Conservation (phyloP, 2,797 vertebrate genomes). For the Aldrovandia affinis region DNA sequence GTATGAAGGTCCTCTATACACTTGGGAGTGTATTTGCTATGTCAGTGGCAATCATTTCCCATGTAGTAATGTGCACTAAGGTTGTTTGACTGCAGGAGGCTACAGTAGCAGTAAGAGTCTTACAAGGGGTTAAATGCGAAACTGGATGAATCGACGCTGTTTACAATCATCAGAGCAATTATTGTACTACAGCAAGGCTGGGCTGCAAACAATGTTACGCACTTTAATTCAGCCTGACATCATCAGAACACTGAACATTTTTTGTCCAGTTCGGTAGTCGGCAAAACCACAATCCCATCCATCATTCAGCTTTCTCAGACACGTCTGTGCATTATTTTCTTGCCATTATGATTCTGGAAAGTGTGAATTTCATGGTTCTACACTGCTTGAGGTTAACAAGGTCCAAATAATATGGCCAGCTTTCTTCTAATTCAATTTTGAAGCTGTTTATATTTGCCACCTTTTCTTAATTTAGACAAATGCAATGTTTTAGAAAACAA, state of each 20-base stretch:
- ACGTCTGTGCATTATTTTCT: neutral
- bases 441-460: neutral
- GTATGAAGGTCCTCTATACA: neutral
- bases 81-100: neutral
- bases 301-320: neutral
- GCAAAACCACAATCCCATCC: neutral
- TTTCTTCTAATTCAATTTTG: neutral
- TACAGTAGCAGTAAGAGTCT: neutral
- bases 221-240: conserved; percentile 1
- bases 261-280: neutral
- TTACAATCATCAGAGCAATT: neutral
- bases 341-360: neutral
- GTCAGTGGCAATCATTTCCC: neutral
- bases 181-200: conserved; percentile 6
- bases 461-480: too few relatives aligned
- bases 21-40: neutral
- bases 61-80: neutral
- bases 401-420: neutral
- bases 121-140: neutral
- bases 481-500: neutral
- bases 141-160: conserved; percentile 9
- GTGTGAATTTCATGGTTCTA: neutral
- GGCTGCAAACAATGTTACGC: neutral
- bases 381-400: neutral
- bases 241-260: neutral